Base-by-base conservation (phyloP, 1,140 invertebrate species). In the Procambarus virginalis region DNA sequence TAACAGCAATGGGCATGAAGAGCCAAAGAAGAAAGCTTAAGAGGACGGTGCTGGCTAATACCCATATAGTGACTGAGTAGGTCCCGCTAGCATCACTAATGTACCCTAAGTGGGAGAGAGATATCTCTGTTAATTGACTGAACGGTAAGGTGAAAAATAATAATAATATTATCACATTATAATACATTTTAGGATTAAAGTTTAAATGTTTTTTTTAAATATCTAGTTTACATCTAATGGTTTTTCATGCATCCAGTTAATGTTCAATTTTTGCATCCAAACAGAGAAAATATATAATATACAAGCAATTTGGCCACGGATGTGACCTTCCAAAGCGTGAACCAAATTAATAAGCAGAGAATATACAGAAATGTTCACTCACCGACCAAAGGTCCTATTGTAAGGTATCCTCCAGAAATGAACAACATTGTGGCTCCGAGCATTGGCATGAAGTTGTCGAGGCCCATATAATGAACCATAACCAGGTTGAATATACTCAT, bases 401-500 rank as follows among this genome's bases (percentile, higher is more conserved):
- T 73, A 22, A 73, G 3, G 22, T 34, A 73, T 14, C 68, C 68
- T 22, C n/a, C 68, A 73, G 68, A n/a, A 0, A 73, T 73, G 34
- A n/a, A 73, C 22, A 73, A 73, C 68, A 73, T 45, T 8, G 68
- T 34, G 22, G 68, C 68, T 2, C 86, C 86, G 9, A 83, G 20
- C 79, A 75, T 82, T 60, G 86, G 70, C 45, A 51, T 75, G 68
- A 89, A 82, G 48, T 77, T 70, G 49, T 89, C 64, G 64, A 89
- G 79, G 77, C 86, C 86, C 86, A 89, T 89, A 64, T 82, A 81
- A 51, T 89, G 78, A 12, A 89, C 79, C 49, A 82, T 89, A 34
- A 73, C 60, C 45, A 89, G n/a, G 79, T 76, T 89, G 49, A 89
- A 89, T 4, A 81, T 81, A 48, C 86, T 82, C 78, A 89, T 81